phyloP scores from a whole-genome alignment of 1,140 invertebrate species.

The fruit fly (Drosophila melanogaster) region Release_6_plus_ISO1_MT NT_033777.3:13750001-13750500 shows the following conservation, averaged over 20 bases:
- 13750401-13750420: constrained; percentile 87
- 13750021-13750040: constrained; percentile 60
- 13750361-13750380: constrained; percentile 83
- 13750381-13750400: constrained; percentile 85
- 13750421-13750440: constrained; percentile 93
- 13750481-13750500: constrained; percentile 71
- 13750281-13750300: constrained; percentile 59
- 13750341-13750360: neutral
- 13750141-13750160: constrained; percentile 96
- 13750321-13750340: constrained; percentile 62
- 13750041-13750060: constrained; percentile 60
- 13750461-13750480: constrained; percentile 14
- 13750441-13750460: constrained; percentile 90
- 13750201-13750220: constrained; percentile 85
- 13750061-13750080: constrained; percentile 70
- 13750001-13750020: constrained; percentile 73
- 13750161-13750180: constrained; percentile 93
- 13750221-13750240: constrained; percentile 81
- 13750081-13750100: constrained; percentile 85
- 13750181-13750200: constrained; percentile 85
- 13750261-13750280: constrained; percentile 84
- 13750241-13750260: constrained; percentile 73
- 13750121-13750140: constrained; percentile 95
- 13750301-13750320: constrained; percentile 51
- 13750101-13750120: constrained; percentile 92